Evolutionary conservation across 1,140 invertebrate species (phyloP).

Genomic region (Ganaspis sp.): DNA sequence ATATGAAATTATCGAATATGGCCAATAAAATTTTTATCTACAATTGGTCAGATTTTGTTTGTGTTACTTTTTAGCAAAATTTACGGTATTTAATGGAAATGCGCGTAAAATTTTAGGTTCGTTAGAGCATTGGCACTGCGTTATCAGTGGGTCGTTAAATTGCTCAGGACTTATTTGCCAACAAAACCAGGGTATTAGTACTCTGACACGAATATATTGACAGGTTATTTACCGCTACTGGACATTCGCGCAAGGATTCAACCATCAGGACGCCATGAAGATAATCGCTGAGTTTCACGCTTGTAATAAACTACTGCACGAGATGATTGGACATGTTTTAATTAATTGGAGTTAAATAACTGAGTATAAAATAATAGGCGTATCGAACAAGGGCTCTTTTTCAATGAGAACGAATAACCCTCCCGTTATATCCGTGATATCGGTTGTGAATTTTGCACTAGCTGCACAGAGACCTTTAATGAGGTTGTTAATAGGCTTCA

Average conservation of each 20-base stretch:
- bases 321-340: conserved; percentile 34
- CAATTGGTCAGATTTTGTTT: neutral
- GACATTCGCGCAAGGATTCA: conserved; percentile 12
- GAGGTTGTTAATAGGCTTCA: conserved; percentile 62
- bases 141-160: conserved; percentile 21
- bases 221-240: conserved; percentile 21
- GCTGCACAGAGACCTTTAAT: conserved; percentile 55
- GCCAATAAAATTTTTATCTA: too few species aligned
- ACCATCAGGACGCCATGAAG: conserved; percentile 30
- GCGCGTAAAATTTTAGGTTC: neutral
- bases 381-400: conserved; percentile 37
- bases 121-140: conserved; percentile 11
- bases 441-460: conserved; percentile 45
- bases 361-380: conserved; percentile 56
- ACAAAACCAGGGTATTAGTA: conserved; percentile 9
- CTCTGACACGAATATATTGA: conserved; percentile 10
- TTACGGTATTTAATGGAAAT: neutral
- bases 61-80: neutral
- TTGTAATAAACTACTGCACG: conserved; percentile 44
- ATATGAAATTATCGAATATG: too few species aligned
- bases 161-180: conserved; percentile 20
- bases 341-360: conserved; percentile 61
- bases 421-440: conserved; percentile 26
- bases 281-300: conserved; percentile 44
- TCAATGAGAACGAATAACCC: conserved; percentile 25